These are phyloP conservation scores for Casuarius casuarius DNA, from an alignment of 2,113 vertebrate genomes.

Conservation along the genomic window DNA sequence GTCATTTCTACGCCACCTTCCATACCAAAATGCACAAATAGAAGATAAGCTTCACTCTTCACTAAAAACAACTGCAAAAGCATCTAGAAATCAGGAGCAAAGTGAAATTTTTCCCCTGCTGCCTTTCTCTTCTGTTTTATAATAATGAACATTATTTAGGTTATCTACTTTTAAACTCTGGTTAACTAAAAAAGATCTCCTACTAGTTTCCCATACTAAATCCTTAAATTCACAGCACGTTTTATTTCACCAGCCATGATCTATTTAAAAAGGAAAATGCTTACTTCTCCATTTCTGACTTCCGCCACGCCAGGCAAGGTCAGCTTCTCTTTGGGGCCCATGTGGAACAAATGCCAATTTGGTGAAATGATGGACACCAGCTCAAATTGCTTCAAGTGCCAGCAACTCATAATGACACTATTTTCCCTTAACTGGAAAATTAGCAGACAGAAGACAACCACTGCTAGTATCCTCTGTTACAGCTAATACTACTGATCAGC, in stretches of 20 bases:
- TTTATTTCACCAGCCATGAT: constrained; percentile 53
- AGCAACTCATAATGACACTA: neutral
- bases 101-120: neutral
- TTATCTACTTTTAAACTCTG: neutral
- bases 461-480: neutral
- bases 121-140: neutral
- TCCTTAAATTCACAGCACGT: constrained; percentile 5
- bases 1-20: neutral
- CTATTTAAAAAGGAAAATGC: constrained; percentile 32
- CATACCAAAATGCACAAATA: neutral
- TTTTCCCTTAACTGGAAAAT: constrained; percentile 22
- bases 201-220: neutral
- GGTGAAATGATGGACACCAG: neutral
- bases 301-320: neutral
- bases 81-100: neutral
- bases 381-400: neutral
- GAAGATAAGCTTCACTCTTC: neutral
- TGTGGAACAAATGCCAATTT: neutral
- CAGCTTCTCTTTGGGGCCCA: neutral
- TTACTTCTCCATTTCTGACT: constrained; percentile 13
- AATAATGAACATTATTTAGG: neutral
- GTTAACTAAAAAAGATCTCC: neutral
- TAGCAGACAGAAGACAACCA: neutral
- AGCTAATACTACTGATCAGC: neutral
- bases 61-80: neutral